A percentile compares a stretch with the other conserved stretches of the same genome.
Conservation (phyloP, 2,113 vertebrate genomes). For the Chaenocephalus aceratus region DNA sequence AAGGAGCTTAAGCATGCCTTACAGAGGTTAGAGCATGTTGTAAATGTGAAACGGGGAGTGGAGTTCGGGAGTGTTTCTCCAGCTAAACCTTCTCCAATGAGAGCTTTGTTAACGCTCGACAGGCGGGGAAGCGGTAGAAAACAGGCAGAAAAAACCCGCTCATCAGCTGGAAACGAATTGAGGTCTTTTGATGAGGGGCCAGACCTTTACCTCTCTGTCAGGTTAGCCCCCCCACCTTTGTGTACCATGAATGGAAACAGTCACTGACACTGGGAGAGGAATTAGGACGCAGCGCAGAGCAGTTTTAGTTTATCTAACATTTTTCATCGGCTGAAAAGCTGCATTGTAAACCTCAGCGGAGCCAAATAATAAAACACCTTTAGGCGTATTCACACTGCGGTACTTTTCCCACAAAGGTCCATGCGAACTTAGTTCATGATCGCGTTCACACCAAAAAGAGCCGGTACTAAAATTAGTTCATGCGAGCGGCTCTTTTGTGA, state of each 20-base stretch:
- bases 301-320: background rate
- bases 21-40: constrained; percentile 16
- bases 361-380: constrained; percentile 5
- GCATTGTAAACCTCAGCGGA: constrained; percentile 5
- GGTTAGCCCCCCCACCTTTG: constrained; percentile 48
- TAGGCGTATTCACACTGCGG: too few relatives aligned
- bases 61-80: constrained; percentile 33
- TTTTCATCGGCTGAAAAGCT: constrained; percentile 4
- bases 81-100: constrained; percentile 43
- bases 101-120: constrained; percentile 52
- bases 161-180: constrained; percentile 51
- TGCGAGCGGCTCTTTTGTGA: too few relatives aligned
- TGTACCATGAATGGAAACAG: constrained; percentile 46
- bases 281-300: background rate
- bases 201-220: constrained; percentile 55
- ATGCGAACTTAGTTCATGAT: too few relatives aligned
- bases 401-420: too few relatives aligned
- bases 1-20: constrained; percentile 30
- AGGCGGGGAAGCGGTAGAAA: background rate
- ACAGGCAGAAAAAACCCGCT: background rate
- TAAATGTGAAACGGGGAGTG: constrained; percentile 65
- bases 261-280: constrained; percentile 6
- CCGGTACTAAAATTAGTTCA: too few relatives aligned
- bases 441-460: too few relatives aligned
- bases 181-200: constrained; percentile 51